A percentile compares a stretch with the other conserved stretches of the same genome.
Conservation (phyloP, 2,797 vertebrate genomes). For the Arctocebus calabarensis region DNA sequence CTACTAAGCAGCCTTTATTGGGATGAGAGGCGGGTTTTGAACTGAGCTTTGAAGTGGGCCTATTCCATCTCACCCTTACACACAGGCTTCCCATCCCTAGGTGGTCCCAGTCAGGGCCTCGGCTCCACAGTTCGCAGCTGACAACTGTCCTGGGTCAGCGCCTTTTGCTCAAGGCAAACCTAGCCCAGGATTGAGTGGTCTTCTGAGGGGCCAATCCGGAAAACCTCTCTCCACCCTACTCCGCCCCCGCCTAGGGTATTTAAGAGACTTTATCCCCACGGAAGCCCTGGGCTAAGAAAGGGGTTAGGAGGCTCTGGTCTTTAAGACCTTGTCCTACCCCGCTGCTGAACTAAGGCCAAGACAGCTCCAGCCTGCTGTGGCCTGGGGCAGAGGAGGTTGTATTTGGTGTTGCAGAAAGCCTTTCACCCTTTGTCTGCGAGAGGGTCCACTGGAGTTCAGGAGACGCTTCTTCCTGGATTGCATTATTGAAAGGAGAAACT, state of each 20-base stretch:
- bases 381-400: neutral
- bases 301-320: slow-evolving; percentile 29
- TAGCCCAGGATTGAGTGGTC: neutral
- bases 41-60: neutral
- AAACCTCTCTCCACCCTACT: neutral
- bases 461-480: neutral
- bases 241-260: neutral
- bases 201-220: neutral
- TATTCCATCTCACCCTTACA: neutral
- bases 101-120: neutral
- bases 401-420: slow-evolving; percentile 57
- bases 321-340: neutral
- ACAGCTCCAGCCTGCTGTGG: neutral
- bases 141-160: neutral
- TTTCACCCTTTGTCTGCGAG: slow-evolving; percentile 70
- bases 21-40: neutral
- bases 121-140: neutral
- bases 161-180: neutral
- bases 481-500: slow-evolving; percentile 35
- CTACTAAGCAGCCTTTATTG: neutral
- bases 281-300: neutral
- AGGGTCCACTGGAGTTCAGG: slow-evolving; percentile 16
- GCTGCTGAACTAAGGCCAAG: neutral
- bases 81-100: neutral
- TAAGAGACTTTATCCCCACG: slow-evolving; percentile 20